Conservation (phyloP, 2,797 vertebrate genomes). For the Gallinago nigripennis region DNA sequence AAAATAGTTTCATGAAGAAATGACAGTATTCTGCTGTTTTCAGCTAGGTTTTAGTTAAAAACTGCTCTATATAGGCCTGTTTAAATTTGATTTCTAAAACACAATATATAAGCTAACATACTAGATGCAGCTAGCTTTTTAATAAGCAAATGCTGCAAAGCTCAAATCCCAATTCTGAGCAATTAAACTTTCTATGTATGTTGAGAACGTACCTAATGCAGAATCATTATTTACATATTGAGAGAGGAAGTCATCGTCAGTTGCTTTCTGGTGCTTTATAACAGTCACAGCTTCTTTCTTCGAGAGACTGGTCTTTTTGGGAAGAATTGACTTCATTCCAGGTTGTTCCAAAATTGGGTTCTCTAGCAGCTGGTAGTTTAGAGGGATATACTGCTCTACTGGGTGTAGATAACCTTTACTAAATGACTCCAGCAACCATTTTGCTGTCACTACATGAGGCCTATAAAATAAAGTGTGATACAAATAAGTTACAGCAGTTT, state of each 20-base stretch:
- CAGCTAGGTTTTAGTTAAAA: not conserved
- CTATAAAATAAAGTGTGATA: slow-evolving; percentile 69
- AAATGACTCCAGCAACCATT: slow-evolving; percentile 93
- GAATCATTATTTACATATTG: slow-evolving; percentile 87
- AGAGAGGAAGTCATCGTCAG: slow-evolving; percentile 89
- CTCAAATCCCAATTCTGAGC: not conserved
- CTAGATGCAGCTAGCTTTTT: not conserved
- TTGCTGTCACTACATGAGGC: slow-evolving; percentile 89
- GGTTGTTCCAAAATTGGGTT: slow-evolving; percentile 74
- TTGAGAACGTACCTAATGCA: slow-evolving; percentile 78
- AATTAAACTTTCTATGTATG: not conserved
- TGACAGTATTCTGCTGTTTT: not conserved
- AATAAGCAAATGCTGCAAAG: not conserved
- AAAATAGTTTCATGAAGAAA: not conserved
- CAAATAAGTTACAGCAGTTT: not conserved
- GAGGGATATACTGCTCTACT: slow-evolving; percentile 85
- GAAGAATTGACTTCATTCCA: slow-evolving; percentile 36
- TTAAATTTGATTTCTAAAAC: not conserved
- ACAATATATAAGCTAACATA: not conserved
- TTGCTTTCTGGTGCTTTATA: slow-evolving; percentile 70
- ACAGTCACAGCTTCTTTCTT: slow-evolving; percentile 57
- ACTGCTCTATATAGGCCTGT: not conserved
- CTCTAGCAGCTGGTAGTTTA: slow-evolving; percentile 82
- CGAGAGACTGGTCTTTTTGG: slow-evolving; percentile 30
- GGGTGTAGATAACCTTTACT: slow-evolving; percentile 83